Evolutionary conservation across 2,888 invertebrate species (phyloP), one percentile per base, ranked within the genome.

Genomic region (Harpagoxenus sublaevis): DNA sequence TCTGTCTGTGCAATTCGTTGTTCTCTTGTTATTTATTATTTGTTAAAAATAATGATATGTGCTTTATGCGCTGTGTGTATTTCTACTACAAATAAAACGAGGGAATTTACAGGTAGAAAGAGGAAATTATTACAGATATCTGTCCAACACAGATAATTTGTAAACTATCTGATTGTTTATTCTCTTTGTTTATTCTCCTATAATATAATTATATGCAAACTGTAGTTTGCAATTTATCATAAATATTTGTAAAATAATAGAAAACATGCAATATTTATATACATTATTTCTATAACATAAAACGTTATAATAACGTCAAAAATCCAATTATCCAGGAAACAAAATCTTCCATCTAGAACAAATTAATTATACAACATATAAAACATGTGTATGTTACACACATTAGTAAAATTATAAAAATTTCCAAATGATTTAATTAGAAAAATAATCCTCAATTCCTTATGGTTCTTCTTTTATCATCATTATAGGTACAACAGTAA

Each of bases 101-200:
- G n/a, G 2, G 0, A 39, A 75, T 62, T 15, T 62, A n/a, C 3
- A 48, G 15, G 2, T 31, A 63, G 8, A 48, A 48, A 45, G 23
- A 74, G 35, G 31, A 62, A 23, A 51, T 62, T 23, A 62, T 63
- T 74, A 51, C n/a, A 9, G 8, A 45, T 48, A 45, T 62, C 74
- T 48, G 45, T 31, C 9, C 15, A 23, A 23, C 5, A 35, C 15
- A 48, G 3, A 48, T 75, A 75, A 62, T 48, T 62, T 45, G 9
- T n/a, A 31, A 74, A 35, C 9, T 62, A 6, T 53, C 10, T 31
- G 6, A 39, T 28, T 6, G 15, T 48, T 77, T 23, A 23, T 23
- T 23, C 23, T 23, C 23, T 23, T 23, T 53, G 10, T 51, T 77
- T 53, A 15, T 39, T 51, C 10, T 45, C 3, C n/a, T 77, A 0